Evolutionary conservation across 2,888 invertebrate genomes (phyloP), one percentile per base, ranked within the genome.

Genomic region (Mactromeris polynyma): DNA sequence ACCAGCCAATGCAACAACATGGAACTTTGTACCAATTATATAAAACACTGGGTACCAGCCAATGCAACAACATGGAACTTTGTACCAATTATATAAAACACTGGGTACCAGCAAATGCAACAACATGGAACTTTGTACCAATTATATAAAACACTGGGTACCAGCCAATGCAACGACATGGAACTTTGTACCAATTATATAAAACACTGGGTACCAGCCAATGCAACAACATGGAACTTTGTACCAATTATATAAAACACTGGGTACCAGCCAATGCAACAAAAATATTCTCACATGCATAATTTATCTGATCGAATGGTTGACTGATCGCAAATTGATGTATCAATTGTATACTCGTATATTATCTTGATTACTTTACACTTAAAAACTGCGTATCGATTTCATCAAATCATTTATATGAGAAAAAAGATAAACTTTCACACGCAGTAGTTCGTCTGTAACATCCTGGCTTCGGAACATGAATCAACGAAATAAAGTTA

Each of bases 371-470:
- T 64, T 64, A 9, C 58, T 64, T 64, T 64, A 64, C 58, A 64
- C 58, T 64, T 46, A 64, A 64, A n/a, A 64, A 64, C 58, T 64
- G n/a, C 58, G 3, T 64, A 64, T 64, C 58, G n/a, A 64, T 64
- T 64, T 64, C 58, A 64, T 64, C 58, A 26, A 64, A 9, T n/a
- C 26, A 64, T 64, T 64, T 64, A 26, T 64, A 64, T n/a, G 58
- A 26, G 58, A 64, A 64, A 17, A 64, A 64, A 64, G 26, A 64
- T 64, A 64, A 64, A 64, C 58, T 64, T 64, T 64, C 58, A 64
- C 58, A 64, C 58, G 58, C 58, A 2, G 58, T 21, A 26, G n/a
- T 64, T 26, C 26, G 26, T 64, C 26, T 9, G 58, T 64, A 64
- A 46, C 26, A 26, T 26, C 26, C 58, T 64, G 7, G 21, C 21